These are phyloP conservation scores for Montipora capitata DNA, from an alignment of 92 coral and sea anemone species.

Conservation along the genomic window DNA sequence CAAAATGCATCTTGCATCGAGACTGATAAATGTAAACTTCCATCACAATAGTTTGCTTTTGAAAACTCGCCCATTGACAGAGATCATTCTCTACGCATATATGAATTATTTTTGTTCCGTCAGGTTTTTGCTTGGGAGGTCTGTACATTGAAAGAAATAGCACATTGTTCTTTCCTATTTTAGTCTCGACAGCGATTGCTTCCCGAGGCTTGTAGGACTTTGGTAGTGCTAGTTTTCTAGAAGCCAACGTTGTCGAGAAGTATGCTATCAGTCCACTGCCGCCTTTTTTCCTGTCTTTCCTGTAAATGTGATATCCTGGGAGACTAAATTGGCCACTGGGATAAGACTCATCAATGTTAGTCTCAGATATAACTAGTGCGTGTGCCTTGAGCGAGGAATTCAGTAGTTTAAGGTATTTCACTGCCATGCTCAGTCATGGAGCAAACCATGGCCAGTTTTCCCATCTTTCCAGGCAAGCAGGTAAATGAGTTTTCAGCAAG, in stretches of 20 bases:
- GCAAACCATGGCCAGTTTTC: too few species aligned
- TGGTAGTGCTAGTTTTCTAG: constrained; percentile 32
- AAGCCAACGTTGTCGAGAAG: constrained; percentile 36
- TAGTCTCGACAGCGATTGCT: constrained; percentile 26
- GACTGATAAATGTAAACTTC: neutral
- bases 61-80: constrained; percentile 28
- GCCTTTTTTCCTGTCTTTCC: constrained; percentile 41
- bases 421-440: too few species aligned
- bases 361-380: neutral
- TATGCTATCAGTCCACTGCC: constrained; percentile 32
- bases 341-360: constrained; percentile 7
- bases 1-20: neutral
- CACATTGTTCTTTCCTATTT: neutral
- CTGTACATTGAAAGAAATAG: constrained; percentile 19
- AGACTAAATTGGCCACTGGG: constrained; percentile 29
- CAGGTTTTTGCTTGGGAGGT: constrained; percentile 34
- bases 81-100: constrained; percentile 38
- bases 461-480: too few species aligned
- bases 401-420: too few species aligned
- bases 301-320: constrained; percentile 23
- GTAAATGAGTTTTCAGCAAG: too few species aligned
- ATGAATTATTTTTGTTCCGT: constrained; percentile 8
- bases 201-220: constrained; percentile 28
- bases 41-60: neutral
- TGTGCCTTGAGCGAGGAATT: too few species aligned